A percentile compares a stretch with the other conserved stretches of the same genome.
Evolutionary conservation across 2,888 invertebrate genomes (phyloP).

Genomic region (Panzeria rudis): DNA sequence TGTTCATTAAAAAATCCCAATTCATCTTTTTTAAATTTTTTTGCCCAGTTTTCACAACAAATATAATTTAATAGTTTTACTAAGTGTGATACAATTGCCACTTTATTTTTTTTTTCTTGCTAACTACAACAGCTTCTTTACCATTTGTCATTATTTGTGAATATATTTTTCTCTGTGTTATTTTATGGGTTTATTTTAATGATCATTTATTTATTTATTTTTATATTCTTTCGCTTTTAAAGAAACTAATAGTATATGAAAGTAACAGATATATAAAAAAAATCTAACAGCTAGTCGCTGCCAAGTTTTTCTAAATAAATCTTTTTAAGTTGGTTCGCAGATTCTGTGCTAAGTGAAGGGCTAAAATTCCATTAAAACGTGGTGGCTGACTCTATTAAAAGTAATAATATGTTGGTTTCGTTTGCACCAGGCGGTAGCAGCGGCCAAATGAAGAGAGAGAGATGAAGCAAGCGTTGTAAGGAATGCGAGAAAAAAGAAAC

Average conservation of each 20-base stretch:
- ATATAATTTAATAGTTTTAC: slow-evolving; percentile 64
- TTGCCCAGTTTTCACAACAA: neutral
- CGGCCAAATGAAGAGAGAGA: neutral
- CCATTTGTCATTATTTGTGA: slow-evolving; percentile 67
- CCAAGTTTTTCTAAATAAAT: slow-evolving; percentile 71
- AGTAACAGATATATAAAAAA: neutral
- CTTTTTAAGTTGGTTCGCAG: slow-evolving; percentile 42
- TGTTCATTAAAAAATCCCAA: slow-evolving; percentile 20
- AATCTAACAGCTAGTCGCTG: slow-evolving; percentile 47
- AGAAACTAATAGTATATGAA: neutral
- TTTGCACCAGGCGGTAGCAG: neutral
- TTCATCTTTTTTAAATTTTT: slow-evolving; percentile 9
- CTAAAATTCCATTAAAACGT: slow-evolving; percentile 62
- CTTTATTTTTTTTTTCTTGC: slow-evolving; percentile 27
- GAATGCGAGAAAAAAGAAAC: slow-evolving; percentile 1
- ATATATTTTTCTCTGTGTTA: slow-evolving; percentile 17
- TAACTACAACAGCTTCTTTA: neutral
- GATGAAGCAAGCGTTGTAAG: neutral
- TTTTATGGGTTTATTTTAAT: slow-evolving; percentile 58
- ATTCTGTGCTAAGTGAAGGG: slow-evolving; percentile 32
- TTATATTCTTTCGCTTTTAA: neutral
- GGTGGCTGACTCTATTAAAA: slow-evolving; percentile 46
- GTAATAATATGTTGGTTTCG: slow-evolving; percentile 39
- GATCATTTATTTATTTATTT: slow-evolving; percentile 50
- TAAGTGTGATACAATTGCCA: slow-evolving; percentile 71